A percentile compares a stretch with the other conserved stretches of the same genome.
Conservation (phyloP, 2,113 vertebrate species). For the Eudyptes chrysolophus region DNA sequence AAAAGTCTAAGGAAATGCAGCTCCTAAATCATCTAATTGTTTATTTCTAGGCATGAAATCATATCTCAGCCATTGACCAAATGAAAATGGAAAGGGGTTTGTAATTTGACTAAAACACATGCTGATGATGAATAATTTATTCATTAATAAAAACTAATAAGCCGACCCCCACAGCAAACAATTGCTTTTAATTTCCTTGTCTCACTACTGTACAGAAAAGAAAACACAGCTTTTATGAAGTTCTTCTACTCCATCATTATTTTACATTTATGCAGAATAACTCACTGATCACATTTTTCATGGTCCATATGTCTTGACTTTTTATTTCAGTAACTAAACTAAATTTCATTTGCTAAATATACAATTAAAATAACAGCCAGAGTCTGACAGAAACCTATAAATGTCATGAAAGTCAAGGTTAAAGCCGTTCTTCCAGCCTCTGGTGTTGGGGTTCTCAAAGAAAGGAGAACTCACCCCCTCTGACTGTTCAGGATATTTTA, state of each 20-base stretch:
- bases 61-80: background rate
- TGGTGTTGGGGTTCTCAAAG: background rate
- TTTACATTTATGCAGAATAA: background rate
- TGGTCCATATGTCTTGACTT: background rate
- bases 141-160: background rate
- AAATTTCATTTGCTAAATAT: background rate
- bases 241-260: background rate
- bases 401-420: background rate
- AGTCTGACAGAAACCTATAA: background rate
- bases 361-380: background rate
- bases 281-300: background rate
- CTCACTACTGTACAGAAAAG: background rate
- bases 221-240: background rate
- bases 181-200: background rate
- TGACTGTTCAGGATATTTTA: background rate
- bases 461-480: background rate
- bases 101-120: background rate
- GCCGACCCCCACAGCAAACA: background rate
- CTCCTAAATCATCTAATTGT: background rate
- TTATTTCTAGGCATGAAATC: background rate
- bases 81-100: background rate
- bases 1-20: background rate
- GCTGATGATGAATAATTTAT: background rate
- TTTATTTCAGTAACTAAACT: background rate
- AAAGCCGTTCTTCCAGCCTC: background rate